Base-by-base conservation (phyloP, 2,113 vertebrate genomes). In the Rana temporaria region DNA sequence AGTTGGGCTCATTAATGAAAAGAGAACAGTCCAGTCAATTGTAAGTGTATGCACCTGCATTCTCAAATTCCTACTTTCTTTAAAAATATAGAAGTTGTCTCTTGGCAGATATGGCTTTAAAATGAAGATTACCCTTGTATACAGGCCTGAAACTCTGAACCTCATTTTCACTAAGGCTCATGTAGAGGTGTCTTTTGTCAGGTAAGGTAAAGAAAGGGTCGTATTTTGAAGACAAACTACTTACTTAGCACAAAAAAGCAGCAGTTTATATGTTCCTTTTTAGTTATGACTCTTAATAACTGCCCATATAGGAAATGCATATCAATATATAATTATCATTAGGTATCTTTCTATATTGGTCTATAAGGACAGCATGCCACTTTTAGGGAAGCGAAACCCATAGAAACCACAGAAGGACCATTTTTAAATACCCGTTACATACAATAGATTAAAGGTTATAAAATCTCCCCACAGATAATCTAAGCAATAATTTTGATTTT, bases 71-170 rank as follows among this genome's bases (percentile, higher is more conserved):
- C 53, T 76, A 76, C 32, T 48, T 59, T 83, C 63, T 68, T 83
- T 60, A 76, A 83, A 83, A 83, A 83, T 76, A 64, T 68, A 76
- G 60, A 82, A 74, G 81, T 83, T 72, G 68, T 60, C 81, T 83
- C 72, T 83, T 83, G 71, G 71, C 63, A 83, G 71, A 83, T 83
- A 83, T 83, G 81, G 81, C 81, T 83, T 82, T 83, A 83, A 83
- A 77, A 83, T 74, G 64, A 48, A 80, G 56, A 67, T 67, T 68
- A 76, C 81, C 71, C 71, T 83, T 30, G 53, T 68, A 82, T 12
- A 67, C 64, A 60, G 30, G 71, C 68, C 53, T 42, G 22, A 76
- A 82, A 76, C 18, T 75, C 16, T 5, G 55, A 75, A 75, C 15
- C 26, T 30, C 62, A 17, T 68, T 19, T 59, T 67, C 42, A 12